These are phyloP conservation scores for Meandrina meandrites DNA, from an alignment of 92 coral and sea anemone genomes.

Conservation along the genomic window DNA sequence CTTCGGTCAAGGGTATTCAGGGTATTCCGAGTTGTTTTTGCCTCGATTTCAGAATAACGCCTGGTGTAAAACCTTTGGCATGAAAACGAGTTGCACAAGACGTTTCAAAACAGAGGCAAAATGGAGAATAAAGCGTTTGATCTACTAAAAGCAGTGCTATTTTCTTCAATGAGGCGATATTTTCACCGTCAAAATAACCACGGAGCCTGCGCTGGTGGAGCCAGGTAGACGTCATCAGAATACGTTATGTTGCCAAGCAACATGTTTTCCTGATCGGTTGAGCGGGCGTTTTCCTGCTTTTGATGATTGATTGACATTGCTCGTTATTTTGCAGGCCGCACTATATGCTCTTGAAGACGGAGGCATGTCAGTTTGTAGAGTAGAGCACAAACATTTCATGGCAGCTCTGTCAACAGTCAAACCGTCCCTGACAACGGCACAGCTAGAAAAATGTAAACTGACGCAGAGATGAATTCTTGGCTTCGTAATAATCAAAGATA, in stretches of 20 bases:
- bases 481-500: background rate
- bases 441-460: constrained; percentile 59
- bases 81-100: too few relatives aligned
- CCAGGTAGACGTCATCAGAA: background rate
- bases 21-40: too few relatives aligned
- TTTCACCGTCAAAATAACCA: too few relatives aligned
- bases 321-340: constrained; percentile 72
- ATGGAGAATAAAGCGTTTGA: too few relatives aligned
- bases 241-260: background rate
- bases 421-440: constrained; percentile 77
- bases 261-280: background rate
- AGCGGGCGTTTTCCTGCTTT: background rate
- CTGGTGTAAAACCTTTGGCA: too few relatives aligned
- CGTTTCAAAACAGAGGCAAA: too few relatives aligned
- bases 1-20: too few relatives aligned
- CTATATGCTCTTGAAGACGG: constrained; percentile 81
- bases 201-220: too few relatives aligned
- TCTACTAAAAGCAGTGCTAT: too few relatives aligned
- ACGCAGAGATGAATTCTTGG: background rate
- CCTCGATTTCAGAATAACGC: too few relatives aligned
- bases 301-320: background rate
- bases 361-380: constrained; percentile 69
- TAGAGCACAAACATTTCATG: constrained; percentile 81
- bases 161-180: too few relatives aligned
- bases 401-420: constrained; percentile 75